Base-by-base conservation (phyloP, 1,140 invertebrate species). In the Drosophila sturtevanti region DNA sequence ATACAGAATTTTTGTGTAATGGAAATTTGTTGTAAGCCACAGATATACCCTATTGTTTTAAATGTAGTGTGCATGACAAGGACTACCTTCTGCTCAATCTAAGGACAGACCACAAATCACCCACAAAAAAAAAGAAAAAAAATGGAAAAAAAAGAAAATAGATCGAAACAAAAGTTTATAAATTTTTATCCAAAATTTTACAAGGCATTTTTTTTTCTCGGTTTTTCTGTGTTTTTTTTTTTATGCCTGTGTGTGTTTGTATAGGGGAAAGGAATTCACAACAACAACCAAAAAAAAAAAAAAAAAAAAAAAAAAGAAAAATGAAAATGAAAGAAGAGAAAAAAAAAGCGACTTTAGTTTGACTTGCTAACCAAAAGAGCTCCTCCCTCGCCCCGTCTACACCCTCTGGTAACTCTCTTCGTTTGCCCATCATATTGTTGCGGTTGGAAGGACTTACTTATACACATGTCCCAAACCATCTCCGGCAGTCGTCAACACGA, bases 121-220 rank as follows among this genome's bases (percentile, higher is more conserved):
- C 72, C 73, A 59, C 68, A 62, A 64, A 58, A 58, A 58, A 10
- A 37, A 54, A 6, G 7, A 27, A 54, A 72, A 62, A n/a, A n/a
- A n/a, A n/a, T n/a, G n/a, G n/a, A n/a, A 34, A 72, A 65, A 58
- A 65, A 16, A 63, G 48, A 61, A 68, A 73, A 64, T 60, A 54
- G 37, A 86, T 81, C 74, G 70, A 86, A 86, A 86, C 77, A 85
- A 86, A 86, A 86, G 77, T 85, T 79, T 59, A 71, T 64, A 76
- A 74, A 74, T 74, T 75, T 75, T 74, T 54, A 52, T 59, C 41
- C 41, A 75, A 81, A 86, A 67, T 63, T 59, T 38, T 51, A 12
- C 64, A 44, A 35, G 22, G 48, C n/a, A 61, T 38, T 31, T 35
- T 58, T 58, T 58, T 21, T 5, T 11, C 21, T 1, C 7, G 4